Conservation (phyloP, 2,797 vertebrate species). For the Gorsachius magnificus region DNA sequence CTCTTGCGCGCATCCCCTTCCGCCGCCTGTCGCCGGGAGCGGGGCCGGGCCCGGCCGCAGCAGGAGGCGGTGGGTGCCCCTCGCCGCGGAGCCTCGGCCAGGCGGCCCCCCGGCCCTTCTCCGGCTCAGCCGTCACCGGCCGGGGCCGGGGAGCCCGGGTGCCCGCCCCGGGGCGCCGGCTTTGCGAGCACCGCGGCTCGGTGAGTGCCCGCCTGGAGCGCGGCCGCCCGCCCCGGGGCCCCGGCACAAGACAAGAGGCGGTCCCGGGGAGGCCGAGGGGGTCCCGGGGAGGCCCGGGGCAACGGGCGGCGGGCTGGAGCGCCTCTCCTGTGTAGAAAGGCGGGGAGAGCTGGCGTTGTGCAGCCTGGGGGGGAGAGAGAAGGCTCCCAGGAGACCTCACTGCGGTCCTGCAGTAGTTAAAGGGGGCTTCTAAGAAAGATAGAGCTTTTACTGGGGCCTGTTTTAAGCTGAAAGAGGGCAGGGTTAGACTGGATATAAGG, state of each 20-base stretch:
- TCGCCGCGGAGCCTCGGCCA: neutral
- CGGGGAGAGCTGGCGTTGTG: neutral
- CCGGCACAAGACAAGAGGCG: neutral
- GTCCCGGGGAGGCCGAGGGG: neutral
- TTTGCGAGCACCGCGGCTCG: accelerated
- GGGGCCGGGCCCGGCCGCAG: neutral
- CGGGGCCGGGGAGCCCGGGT: no score
- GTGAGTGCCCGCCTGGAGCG: neutral
- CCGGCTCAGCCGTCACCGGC: neutral
- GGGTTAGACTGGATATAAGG: neutral
- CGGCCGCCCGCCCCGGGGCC: neutral
- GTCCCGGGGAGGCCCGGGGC: neutral
- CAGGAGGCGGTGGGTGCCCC: no score
- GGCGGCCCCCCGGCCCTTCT: neutral
- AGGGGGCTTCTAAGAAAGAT: neutral
- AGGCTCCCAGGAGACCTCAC: no score
- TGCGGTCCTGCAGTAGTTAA: neutral
- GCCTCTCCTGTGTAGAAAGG: accelerated
- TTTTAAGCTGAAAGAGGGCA: neutral
- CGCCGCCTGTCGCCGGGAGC: neutral
- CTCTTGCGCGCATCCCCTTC: neutral
- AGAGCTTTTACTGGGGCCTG: neutral
- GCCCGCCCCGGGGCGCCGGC: neutral
- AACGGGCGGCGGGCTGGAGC: neutral
- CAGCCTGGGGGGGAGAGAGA: neutral